Conservation (phyloP, 2,888 invertebrate genomes). For the Epinotia demarniana region DNA sequence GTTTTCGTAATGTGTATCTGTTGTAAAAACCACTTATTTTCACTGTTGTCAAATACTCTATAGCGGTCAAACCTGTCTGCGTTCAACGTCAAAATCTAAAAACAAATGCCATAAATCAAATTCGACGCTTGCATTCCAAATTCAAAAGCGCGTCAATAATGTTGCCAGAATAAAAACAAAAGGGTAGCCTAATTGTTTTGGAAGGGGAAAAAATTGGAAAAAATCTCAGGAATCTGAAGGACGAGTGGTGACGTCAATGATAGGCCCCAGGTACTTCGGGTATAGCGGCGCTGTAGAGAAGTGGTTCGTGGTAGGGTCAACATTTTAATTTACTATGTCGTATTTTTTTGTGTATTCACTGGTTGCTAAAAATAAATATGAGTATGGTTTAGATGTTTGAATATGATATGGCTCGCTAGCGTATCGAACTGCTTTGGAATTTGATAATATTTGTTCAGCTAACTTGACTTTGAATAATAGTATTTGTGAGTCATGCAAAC, state of each 20-base stretch:
- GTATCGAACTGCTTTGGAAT: constrained; percentile 33
- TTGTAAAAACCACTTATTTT: background rate
- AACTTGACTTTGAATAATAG: constrained; percentile 19
- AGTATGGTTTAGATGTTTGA: background rate
- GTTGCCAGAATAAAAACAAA: constrained; percentile 67
- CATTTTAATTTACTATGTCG: background rate
- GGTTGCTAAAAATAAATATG: background rate
- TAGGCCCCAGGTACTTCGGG: constrained; percentile 63
- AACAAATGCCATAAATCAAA: constrained; percentile 38
- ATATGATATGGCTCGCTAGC: constrained; percentile 1
- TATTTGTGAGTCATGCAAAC: constrained; percentile 28
- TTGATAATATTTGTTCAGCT: constrained; percentile 37
- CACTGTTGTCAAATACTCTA: background rate
- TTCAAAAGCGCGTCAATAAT: constrained; percentile 47
- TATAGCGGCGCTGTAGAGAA: constrained; percentile 54
- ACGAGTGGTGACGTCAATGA: constrained; percentile 70
- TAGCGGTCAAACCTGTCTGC: background rate
- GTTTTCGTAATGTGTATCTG: too few relatives aligned
- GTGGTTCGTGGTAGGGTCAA: constrained; percentile 52
- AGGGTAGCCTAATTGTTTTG: constrained; percentile 69
- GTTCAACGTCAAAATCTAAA: constrained; percentile 15
- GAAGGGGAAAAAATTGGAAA: constrained; percentile 67
- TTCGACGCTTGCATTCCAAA: constrained; percentile 42
- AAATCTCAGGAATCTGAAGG: constrained; percentile 75
- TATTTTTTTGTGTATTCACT: too few relatives aligned